Conservation (phyloP, 2,888 invertebrate genomes). For the Platycheirus rosarum region DNA sequence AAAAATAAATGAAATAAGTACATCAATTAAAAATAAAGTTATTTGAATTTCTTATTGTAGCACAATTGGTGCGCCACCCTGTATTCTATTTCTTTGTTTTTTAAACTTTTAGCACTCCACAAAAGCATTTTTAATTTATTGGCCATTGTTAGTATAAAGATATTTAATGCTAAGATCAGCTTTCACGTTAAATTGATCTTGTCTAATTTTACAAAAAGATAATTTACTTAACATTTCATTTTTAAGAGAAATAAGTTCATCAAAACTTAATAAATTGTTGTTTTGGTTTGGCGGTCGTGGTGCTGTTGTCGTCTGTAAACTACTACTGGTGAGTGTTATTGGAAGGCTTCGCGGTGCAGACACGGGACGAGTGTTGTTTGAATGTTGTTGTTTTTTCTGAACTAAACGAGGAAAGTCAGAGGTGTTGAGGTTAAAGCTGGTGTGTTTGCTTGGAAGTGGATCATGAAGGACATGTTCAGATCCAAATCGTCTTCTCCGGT, state of each 20-base stretch:
- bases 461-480: neutral
- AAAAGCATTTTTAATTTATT: too few relatives aligned
- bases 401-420: neutral
- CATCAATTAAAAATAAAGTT: too few relatives aligned
- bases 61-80: too few relatives aligned
- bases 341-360: neutral
- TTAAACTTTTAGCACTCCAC: too few relatives aligned
- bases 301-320: neutral
- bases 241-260: too few relatives aligned
- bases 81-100: too few relatives aligned
- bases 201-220: neutral
- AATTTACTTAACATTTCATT: constrained; percentile 4
- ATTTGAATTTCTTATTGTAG: too few relatives aligned
- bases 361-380: neutral
- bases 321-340: neutral
- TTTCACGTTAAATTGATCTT: neutral
- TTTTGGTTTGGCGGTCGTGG: neutral
- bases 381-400: constrained; percentile 1
- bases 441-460: neutral
- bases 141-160: constrained; percentile 1
- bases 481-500: neutral
- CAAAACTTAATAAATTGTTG: constrained; percentile 3
- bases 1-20: too few relatives aligned
- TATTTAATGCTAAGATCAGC: neutral
- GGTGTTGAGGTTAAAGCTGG: neutral